These are phyloP conservation scores for Drosophila tripunctata DNA, from an alignment of 2,888 invertebrate species.

Conservation along the genomic window DNA sequence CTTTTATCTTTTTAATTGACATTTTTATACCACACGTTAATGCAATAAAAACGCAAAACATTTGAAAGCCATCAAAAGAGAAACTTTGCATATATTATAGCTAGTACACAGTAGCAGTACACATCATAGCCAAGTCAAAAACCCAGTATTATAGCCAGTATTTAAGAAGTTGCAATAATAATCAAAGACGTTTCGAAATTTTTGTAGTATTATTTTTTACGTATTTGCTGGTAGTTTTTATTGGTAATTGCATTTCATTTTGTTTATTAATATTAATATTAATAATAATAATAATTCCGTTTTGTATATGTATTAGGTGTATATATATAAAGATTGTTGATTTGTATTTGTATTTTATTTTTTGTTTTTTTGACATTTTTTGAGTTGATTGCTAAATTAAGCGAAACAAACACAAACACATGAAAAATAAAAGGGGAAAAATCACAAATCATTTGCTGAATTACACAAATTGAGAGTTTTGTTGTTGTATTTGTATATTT, in stretches of 20 bases:
- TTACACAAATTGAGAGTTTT: constrained; percentile 33
- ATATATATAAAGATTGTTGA: constrained; percentile 63
- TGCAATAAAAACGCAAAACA: constrained; percentile 40
- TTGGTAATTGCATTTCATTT: constrained; percentile 77
- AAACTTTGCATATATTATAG: too few species aligned
- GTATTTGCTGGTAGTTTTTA: constrained; percentile 80
- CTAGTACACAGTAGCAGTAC: too few species aligned
- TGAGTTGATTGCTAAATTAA: constrained; percentile 64
- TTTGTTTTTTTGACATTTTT: constrained; percentile 37
- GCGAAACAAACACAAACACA: constrained; percentile 72
- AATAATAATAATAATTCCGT: constrained; percentile 65
- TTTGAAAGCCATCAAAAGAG: too few species aligned
- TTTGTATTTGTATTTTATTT: constrained; percentile 32
- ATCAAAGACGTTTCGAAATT: constrained; percentile 4
- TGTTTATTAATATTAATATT: constrained; percentile 70
- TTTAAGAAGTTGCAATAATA: too few species aligned
- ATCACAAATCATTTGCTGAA: constrained; percentile 61
- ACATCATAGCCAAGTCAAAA: background rate
- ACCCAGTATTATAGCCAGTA: background rate
- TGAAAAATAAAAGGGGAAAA: too few species aligned
- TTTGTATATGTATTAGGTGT: constrained; percentile 54
- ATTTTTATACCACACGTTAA: constrained; percentile 45
- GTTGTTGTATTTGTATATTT: constrained; percentile 6
- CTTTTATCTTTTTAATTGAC: constrained; percentile 19
- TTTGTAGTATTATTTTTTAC: constrained; percentile 57